Percentiles rank a stretch among this genome's conserved stretches.
Evolutionary conservation across 2,888 invertebrate species (phyloP).

Genomic region (Himalopsyche anomala): DNA sequence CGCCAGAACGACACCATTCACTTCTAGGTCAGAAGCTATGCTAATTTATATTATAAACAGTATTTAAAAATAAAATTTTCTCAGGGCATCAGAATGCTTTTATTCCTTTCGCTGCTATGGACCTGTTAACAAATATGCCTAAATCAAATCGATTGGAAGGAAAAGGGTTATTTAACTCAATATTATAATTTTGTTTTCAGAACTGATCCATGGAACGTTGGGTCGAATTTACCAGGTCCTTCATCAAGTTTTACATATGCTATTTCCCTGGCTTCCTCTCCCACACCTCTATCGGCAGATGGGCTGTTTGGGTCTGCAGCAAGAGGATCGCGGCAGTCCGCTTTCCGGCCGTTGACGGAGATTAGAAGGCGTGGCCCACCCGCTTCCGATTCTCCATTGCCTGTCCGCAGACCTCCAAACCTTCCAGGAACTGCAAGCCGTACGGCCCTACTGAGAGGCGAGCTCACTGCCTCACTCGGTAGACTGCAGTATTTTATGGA

Average conservation of each 20-base stretch:
- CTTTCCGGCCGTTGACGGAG: constrained; percentile 71
- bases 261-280: constrained; percentile 59
- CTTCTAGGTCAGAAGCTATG: not conserved
- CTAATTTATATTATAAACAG: too few relatives aligned
- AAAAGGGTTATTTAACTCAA: too few relatives aligned
- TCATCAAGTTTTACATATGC: not conserved
- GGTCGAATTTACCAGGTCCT: not conserved
- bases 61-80: too few relatives aligned
- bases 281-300: constrained; percentile 68
- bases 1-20: not conserved
- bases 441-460: constrained; percentile 44
- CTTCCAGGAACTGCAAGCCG: constrained; percentile 9
- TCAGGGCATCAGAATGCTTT: too few relatives aligned
- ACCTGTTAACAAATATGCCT: too few relatives aligned
- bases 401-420: not conserved
- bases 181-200: too few relatives aligned
- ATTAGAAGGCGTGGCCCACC: constrained; percentile 65
- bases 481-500: constrained; percentile 62
- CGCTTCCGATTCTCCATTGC: not conserved
- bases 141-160: too few relatives aligned
- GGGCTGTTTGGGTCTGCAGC: constrained; percentile 50
- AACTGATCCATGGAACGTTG: not conserved
- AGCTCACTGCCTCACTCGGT: constrained; percentile 60
- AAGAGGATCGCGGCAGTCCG: constrained; percentile 71
- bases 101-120: too few relatives aligned